phyloP scores from a whole-genome alignment of 2,888 invertebrate species.

The Sturmia bella region DNA sequence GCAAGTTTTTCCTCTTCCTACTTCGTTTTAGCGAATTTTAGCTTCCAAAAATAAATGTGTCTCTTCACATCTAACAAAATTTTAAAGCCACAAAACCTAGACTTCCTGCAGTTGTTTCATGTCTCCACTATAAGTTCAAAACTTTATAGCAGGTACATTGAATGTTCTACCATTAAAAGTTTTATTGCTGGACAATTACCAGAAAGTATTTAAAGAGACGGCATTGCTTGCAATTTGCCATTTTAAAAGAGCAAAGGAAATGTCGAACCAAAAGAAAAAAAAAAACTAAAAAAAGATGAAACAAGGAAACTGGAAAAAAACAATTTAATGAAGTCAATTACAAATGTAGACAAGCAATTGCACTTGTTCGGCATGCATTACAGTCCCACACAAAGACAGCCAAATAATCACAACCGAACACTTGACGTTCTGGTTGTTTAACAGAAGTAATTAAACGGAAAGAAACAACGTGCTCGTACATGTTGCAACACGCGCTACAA shows the following conservation, averaged over 20 bases:
- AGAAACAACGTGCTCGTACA: slow-evolving; percentile 24
- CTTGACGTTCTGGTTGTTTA: slow-evolving; percentile 47
- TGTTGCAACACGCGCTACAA: slow-evolving; percentile 42
- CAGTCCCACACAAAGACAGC: neutral
- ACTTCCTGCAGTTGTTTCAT: no score
- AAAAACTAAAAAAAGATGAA: no score
- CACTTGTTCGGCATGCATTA: slow-evolving; percentile 13
- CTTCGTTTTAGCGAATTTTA: no score
- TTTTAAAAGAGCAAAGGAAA: slow-evolving; percentile 35
- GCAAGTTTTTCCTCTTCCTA: no score
- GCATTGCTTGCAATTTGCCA: neutral
- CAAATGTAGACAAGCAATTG: slow-evolving; percentile 57
- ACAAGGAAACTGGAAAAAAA: slow-evolving; percentile 23
- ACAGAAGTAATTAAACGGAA: slow-evolving; percentile 54
- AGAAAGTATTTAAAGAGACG: neutral
- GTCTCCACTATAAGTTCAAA: no score
- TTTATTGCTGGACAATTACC: slow-evolving; percentile 26
- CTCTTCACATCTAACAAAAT: no score
- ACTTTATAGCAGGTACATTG: neutral
- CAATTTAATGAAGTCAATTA: slow-evolving; percentile 62
- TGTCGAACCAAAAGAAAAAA: slow-evolving; percentile 10
- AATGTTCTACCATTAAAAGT: neutral
- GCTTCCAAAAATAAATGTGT: no score
- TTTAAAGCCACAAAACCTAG: no score
- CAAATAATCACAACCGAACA: slow-evolving; percentile 12